Percentiles rank a stretch among this genome's conserved stretches.
Conservation (phyloP, 2,113 vertebrate genomes). For the Neodontobutis hainanensis region DNA sequence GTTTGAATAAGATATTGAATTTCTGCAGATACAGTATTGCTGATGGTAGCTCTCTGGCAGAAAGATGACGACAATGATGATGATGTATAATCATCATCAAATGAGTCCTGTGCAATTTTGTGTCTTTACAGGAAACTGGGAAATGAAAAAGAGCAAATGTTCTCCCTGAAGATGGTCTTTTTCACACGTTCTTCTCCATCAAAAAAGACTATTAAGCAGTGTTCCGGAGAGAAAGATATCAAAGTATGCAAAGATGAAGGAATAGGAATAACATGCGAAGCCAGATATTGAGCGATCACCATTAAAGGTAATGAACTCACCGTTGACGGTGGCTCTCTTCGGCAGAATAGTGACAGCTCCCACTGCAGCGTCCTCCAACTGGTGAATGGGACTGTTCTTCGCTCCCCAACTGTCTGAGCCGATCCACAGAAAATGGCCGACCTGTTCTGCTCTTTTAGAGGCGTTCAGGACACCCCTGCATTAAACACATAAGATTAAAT, state of each 20-base stretch:
- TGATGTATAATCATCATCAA: constrained; percentile 16
- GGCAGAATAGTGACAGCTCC: constrained; percentile 95
- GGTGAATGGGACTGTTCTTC: constrained; percentile 86
- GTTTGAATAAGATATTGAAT: neutral
- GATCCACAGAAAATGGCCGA: constrained; percentile 95
- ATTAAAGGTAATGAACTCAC: constrained; percentile 67
- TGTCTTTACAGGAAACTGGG: constrained; percentile 12
- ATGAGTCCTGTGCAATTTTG: neutral
- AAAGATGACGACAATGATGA: constrained; percentile 1
- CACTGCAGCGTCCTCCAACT: constrained; percentile 88
- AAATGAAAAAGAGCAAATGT: neutral
- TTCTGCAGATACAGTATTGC: neutral
- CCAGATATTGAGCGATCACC: neutral
- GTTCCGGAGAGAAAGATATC: constrained; percentile 1
- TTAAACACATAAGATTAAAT: constrained; percentile 9
- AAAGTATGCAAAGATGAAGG: neutral
- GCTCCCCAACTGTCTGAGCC: constrained; percentile 98
- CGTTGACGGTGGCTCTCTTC: constrained; percentile 89
- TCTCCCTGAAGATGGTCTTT: constrained; percentile 5
- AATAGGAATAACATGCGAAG: neutral
- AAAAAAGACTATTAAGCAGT: no score
- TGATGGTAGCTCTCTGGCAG: constrained; percentile 2
- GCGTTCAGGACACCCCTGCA: constrained; percentile 91
- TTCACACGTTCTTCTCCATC: constrained; percentile 2
- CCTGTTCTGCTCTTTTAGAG: constrained; percentile 87